Conservation (phyloP, 2,113 vertebrate genomes). For the Pristiophorus japonicus region DNA sequence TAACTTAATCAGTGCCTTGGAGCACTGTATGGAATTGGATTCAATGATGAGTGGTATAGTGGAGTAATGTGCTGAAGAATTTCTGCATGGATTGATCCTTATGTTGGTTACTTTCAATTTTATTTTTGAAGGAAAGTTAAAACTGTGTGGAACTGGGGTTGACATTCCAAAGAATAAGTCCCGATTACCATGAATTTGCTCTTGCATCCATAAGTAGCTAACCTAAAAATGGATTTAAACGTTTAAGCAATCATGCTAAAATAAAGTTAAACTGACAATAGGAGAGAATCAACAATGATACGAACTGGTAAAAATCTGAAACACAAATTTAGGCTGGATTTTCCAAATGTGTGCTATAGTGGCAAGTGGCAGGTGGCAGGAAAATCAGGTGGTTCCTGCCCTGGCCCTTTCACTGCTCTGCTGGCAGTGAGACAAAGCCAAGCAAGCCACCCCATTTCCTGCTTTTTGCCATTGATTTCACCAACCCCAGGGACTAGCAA, state of each 20-base stretch:
- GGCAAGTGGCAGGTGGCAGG: background rate
- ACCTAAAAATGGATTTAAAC: background rate
- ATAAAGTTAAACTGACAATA: background rate
- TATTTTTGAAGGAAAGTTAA: background rate
- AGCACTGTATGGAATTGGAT: constrained; percentile 20
- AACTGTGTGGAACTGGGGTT: background rate
- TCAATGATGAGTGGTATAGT: background rate
- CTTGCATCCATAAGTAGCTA: background rate
- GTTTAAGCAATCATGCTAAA: background rate
- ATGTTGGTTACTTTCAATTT: background rate
- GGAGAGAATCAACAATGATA: background rate
- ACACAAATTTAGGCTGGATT: background rate
- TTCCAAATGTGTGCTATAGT: background rate
- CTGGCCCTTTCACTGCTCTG: background rate
- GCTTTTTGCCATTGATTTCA: background rate
- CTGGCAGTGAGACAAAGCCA: background rate
- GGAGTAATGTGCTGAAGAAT: background rate
- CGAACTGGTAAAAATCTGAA: background rate
- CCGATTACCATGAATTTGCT: background rate
- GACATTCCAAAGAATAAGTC: background rate
- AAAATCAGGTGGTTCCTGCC: background rate
- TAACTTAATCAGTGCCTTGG: constrained; percentile 32
- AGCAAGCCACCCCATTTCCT: background rate
- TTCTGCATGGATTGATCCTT: background rate
- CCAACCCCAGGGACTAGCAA: background rate